Conservation (phyloP, 2,113 vertebrate species). For the Naja naja region DNA sequence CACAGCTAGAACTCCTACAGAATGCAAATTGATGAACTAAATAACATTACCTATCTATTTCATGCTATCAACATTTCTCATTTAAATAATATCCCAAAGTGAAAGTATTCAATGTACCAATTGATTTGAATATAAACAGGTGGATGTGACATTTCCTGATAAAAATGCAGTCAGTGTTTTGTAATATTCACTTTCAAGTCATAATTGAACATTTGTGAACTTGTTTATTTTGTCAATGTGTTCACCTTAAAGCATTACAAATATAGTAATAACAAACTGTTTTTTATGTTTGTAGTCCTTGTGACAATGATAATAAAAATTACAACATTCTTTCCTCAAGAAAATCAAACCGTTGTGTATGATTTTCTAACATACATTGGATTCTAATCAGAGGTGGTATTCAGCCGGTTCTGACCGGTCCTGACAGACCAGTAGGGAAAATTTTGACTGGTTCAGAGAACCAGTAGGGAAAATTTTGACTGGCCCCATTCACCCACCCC, state of each 20-base stretch:
- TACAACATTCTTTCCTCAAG: not conserved
- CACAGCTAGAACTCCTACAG: not conserved
- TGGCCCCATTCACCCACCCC: no score
- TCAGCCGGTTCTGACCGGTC: no score
- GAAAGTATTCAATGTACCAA: not conserved
- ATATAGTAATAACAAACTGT: not conserved
- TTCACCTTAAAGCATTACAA: not conserved
- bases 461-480: no score
- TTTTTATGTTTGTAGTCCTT: not conserved
- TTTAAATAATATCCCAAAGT: not conserved
- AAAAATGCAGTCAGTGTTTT: not conserved
- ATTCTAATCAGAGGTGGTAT: not conserved
- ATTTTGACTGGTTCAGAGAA: no score
- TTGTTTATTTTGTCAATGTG: not conserved
- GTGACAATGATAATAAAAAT: not conserved
- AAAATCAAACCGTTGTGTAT: not conserved
- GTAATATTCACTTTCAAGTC: not conserved
- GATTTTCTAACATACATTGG: not conserved
- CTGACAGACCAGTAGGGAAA: no score
- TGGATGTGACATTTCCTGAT: not conserved
- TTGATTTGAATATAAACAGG: not conserved
- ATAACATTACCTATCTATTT: not conserved
- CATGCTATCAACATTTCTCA: not conserved
- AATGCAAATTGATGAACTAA: not conserved
- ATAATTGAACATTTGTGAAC: not conserved